Evolutionary conservation across 2,797 vertebrate species (phyloP), one percentile per base, ranked within the genome.

Genomic region (Simalia tracyae): DNA sequence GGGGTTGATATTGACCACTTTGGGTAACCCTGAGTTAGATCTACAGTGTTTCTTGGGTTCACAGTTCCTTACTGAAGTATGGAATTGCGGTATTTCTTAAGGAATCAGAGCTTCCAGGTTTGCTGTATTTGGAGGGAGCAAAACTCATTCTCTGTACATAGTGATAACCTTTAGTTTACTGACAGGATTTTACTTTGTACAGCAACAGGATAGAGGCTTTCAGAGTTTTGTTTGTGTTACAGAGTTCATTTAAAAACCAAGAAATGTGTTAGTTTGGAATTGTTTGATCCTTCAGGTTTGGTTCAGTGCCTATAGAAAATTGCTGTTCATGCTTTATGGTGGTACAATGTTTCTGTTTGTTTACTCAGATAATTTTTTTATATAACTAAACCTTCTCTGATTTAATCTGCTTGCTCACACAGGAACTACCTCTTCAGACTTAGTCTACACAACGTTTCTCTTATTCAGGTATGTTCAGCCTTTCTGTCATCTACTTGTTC

Each of bases 381-480:
- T 59, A 50, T 85, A 91, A 92, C 54, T 84, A 94, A 95, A 95
- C 14, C 88, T 95, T 93, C 93, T 42, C 56, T 46, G 24, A 90
- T 93, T 94, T 97, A 93, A 91, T 93, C 93, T 94, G 96, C 94
- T 96, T 97, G 90, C 95, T 96, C 93, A 84, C 96, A 88, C 98
- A 99, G 99, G 97, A 99, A 99, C 98, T 98, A 98, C 98, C 98
- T 99, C 98, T 99, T 99, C 98, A 98, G 99, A 97, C 98, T 99
- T 97, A 99, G 98, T 97, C 98, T 99, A 91, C 98, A 97, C 96
- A 99, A 99, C 96, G 95, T 99, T 97, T 99, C 99, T 86, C 97
- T 99, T 92, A 98, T 99, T 94, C 99, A 99, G 99, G 99, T 99
- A 98, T 87, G 97, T 91, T 56, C 66, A 92, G 84, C 84, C 12